A percentile compares a stretch with the other conserved stretches of the same genome.
These are phyloP conservation scores for Aethes cnicana DNA, from an alignment of 2,888 invertebrate species.

Conservation along the genomic window DNA sequence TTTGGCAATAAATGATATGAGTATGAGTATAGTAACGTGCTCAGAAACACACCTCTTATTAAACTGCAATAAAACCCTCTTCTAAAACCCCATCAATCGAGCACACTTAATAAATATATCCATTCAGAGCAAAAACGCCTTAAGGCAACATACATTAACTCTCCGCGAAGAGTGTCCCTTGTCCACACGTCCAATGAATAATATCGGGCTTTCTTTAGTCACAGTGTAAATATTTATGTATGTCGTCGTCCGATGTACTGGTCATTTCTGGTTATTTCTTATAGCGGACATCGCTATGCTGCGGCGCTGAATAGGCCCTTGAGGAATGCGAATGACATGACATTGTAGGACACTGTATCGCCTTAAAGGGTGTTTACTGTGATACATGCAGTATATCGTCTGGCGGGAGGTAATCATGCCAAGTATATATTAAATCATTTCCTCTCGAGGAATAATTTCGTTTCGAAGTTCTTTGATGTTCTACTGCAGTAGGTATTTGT, in stretches of 20 bases:
- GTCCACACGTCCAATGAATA: slow-evolving; percentile 24
- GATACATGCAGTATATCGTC: slow-evolving; percentile 2
- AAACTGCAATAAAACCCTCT: slow-evolving; percentile 7
- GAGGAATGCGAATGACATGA: slow-evolving; percentile 8
- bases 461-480: not conserved
- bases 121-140: slow-evolving; percentile 15
- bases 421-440: slow-evolving; percentile 1
- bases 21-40: too few species aligned
- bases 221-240: slow-evolving; percentile 27
- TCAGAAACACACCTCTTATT: too few species aligned
- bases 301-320: slow-evolving; percentile 11
- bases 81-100: slow-evolving; percentile 21
- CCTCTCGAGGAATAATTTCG: too few species aligned
- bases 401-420: not conserved
- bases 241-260: slow-evolving; percentile 18
- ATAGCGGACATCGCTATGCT: slow-evolving; percentile 4
- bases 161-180: slow-evolving; percentile 26
- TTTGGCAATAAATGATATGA: too few species aligned
- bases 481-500: too few species aligned
- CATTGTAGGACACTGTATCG: not conserved
- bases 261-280: slow-evolving; percentile 28
- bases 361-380: slow-evolving; percentile 14
- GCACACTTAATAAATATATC: slow-evolving; percentile 29
- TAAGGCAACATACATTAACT: slow-evolving; percentile 14
- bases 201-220: slow-evolving; percentile 28